Percentiles rank a stretch among this genome's conserved stretches.
These are phyloP conservation scores for Drosophila quinaria DNA, from an alignment of 2,888 invertebrate genomes.

Conservation along the genomic window DNA sequence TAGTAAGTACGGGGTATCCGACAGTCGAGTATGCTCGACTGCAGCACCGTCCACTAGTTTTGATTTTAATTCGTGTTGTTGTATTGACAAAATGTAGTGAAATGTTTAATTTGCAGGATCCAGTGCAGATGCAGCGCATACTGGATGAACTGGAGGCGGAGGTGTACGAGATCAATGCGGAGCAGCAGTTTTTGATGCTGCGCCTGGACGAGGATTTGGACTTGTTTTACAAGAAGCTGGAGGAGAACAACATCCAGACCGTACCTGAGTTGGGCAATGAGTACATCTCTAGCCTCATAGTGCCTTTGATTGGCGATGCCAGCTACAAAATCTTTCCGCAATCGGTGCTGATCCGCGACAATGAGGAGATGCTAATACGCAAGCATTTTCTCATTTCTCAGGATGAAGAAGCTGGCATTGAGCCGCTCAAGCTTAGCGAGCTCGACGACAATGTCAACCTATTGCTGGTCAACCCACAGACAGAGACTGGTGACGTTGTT, in stretches of 20 bases:
- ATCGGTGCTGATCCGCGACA: conserved; percentile 70
- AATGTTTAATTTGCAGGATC: conserved; percentile 60
- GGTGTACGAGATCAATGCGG: conserved; percentile 84
- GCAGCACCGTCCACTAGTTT: too few relatives aligned
- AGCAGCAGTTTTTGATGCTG: conserved; percentile 80
- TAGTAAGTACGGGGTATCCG: too few relatives aligned
- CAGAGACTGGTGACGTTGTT: background rate
- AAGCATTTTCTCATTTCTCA: conserved; percentile 77
- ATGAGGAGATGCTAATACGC: conserved; percentile 80
- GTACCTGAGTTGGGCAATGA: conserved; percentile 70
- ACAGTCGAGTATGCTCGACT: too few relatives aligned
- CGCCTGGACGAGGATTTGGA: conserved; percentile 77
- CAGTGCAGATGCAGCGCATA: conserved; percentile 75
- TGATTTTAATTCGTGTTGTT: too few relatives aligned
- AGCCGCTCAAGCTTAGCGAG: conserved; percentile 66
- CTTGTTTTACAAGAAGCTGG: conserved; percentile 73
- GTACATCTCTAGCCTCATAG: conserved; percentile 75
- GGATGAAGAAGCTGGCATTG: conserved; percentile 60
- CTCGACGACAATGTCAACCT: conserved; percentile 58
- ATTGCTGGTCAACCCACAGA: conserved; percentile 42
- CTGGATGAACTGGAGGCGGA: conserved; percentile 83
- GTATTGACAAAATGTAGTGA: background rate
- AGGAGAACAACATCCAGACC: conserved; percentile 66
- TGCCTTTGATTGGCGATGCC: conserved; percentile 72
- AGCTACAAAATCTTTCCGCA: conserved; percentile 69